Evolutionary conservation across 2,113 vertebrate genomes (phyloP), one percentile per base, ranked within the genome.

Genomic region (Petaurus breviceps): DNA sequence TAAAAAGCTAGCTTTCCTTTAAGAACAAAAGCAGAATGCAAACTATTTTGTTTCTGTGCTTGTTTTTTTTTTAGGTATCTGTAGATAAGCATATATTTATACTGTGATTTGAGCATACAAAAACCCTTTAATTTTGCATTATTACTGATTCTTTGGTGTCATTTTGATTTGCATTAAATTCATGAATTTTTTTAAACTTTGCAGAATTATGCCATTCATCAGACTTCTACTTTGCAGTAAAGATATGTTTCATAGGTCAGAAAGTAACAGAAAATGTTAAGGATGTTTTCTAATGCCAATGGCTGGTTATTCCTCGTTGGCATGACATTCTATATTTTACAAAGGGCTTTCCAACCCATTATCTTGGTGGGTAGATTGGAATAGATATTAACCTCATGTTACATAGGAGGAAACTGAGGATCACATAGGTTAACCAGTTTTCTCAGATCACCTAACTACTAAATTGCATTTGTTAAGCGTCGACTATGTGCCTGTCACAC

Each of bases 21-120:
- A 95, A 90, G 92, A 97, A 97, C 51, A 97, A 97, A 96, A 90
- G 95, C 51, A 55, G 77, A 97, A 95, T 90, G 96, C 95, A 92
- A 94, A 96, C 68, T 97, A 68, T 93, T 93, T 0, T 90, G 84
- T 54, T 92, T 84, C n/a, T 23, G 2, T 22, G n/a, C 68, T 84
- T 84, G 68, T 84, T 22, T 84, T 84, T 84, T 84, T 96, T 96
- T 91, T 89, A 95, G 97, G 90, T 90, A 77, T n/a, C 61, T 94
- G 92, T 68, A 51, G 43, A 2, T 51, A 68, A 43, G 90, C 47
- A 53, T 93, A 89, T n/a, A 84, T 89, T 22, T 23, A 25, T 28
- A 51, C 28, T 49, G 49, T 91, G 51, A 95, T 96, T 93, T 95
- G 51, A 37, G 96, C 89, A 51, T 26, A 28, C 26, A 46, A 25